phyloP scores from a whole-genome alignment of 2,113 vertebrate species.

The Eretmochelys imbricata region DNA sequence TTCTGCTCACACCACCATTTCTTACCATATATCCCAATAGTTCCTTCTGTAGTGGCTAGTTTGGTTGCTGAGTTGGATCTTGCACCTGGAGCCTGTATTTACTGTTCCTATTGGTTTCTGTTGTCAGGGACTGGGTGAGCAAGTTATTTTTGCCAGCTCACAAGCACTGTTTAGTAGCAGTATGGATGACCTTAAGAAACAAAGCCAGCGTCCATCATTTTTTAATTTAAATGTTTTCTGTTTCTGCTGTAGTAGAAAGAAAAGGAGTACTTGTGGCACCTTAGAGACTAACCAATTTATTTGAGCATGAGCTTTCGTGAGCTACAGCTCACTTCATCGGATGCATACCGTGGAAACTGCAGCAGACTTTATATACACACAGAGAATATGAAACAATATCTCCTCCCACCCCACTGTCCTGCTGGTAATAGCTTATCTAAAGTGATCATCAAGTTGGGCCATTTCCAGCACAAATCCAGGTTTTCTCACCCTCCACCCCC shows the following conservation, averaged over 20 bases:
- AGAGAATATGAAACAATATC: too few species aligned
- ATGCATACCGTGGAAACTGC: too few species aligned
- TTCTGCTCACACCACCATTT: background rate
- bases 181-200: background rate
- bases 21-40: background rate
- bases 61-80: background rate
- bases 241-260: background rate
- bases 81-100: background rate
- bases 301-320: too few species aligned
- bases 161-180: accelerated
- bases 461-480: too few species aligned
- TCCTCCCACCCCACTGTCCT: too few species aligned
- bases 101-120: background rate
- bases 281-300: too few species aligned
- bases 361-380: too few species aligned
- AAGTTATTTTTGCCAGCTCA: background rate
- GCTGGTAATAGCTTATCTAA: too few species aligned
- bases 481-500: too few species aligned
- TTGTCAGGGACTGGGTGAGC: background rate
- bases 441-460: too few species aligned
- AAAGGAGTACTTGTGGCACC: too few species aligned
- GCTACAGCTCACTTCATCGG: too few species aligned
- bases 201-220: background rate
- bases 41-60: background rate
- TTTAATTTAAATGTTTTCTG: background rate